Evolutionary conservation across 1,140 invertebrate species (phyloP), one percentile per base, ranked within the genome.

Genomic region (Bombus difficillimus): DNA sequence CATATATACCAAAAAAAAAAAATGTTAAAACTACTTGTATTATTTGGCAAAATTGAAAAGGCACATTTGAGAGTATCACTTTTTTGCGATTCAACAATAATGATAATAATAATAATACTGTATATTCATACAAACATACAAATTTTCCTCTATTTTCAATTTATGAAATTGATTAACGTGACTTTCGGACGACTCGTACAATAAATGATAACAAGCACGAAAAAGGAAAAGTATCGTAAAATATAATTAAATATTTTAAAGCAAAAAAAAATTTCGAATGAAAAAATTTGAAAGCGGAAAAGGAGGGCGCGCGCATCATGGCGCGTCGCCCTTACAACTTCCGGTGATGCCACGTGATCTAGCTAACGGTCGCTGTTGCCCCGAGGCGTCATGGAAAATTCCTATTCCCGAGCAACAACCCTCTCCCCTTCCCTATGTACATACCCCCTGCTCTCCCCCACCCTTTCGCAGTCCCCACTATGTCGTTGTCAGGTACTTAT

Each of bases 361-460:
- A 85, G 80, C 85, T 91, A 92, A 91, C 90, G 87, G 85, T 89
- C 78, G 81, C 69, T n/a, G 83, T 80, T 81, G 78, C 81, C 72
- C 71, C 34, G 74, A 92, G 88, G 88, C 89, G 85, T 94, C 89
- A 92, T 94, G 94, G 94, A 95, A 95, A 94, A 94, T 95, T 94
- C 91, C 92, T 88, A 93, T 93, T 92, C 88, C 88, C 90, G 79
- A 84, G 71, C 77, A 88, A 85, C 73, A 83, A 79, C 77, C 87
- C 82, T 82, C 82, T 85, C 81, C 72, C 76, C 85, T 78, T 69
- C 82, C 37, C n/a, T 79, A 72, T 69, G 37, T 89, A 72, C 57
- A 79, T 75, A 75, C 66, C 79, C 81, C 75, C 73, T 66, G 62
- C 72, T 47, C 69, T 5, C 81, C 87, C 75, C 86, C 69, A 39